These are phyloP conservation scores for Bombus haemorrhoidalis DNA, from an alignment of 1,140 invertebrate genomes.

Conservation along the genomic window DNA sequence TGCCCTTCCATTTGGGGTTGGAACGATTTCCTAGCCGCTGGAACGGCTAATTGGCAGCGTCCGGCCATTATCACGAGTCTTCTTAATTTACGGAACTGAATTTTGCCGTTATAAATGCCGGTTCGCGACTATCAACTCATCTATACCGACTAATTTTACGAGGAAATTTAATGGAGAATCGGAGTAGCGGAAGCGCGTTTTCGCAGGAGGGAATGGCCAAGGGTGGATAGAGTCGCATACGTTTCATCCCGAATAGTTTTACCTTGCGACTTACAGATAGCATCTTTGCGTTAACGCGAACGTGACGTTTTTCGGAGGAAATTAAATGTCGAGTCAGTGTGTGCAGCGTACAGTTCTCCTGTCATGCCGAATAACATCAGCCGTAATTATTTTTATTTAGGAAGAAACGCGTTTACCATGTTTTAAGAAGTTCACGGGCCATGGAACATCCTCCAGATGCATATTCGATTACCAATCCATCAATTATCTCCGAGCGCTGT, in stretches of 20 bases:
- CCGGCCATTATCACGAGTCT: conserved; percentile 4
- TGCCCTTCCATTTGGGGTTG: neutral
- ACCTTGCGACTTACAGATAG: conserved; percentile 38
- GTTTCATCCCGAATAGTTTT: conserved; percentile 24
- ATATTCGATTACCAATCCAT: neutral
- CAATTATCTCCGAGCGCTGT: neutral
- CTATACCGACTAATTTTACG: conserved; percentile 8
- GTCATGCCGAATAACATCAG: conserved; percentile 2
- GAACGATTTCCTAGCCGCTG: neutral
- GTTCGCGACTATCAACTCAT: conserved; percentile 7
- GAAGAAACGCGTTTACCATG: conserved; percentile 7
- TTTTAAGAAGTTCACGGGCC: neutral
- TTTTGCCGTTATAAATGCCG: neutral
- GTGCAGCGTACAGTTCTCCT: neutral
- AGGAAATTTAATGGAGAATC: conserved; percentile 43
- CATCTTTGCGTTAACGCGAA: conserved; percentile 21
- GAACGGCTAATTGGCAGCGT: conserved; percentile 26
- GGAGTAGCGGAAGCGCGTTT: conserved; percentile 8
- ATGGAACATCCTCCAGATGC: neutral
- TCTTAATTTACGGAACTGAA: conserved; percentile 18
- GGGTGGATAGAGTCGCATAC: neutral
- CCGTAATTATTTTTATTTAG: conserved; percentile 47
- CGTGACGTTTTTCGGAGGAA: conserved; percentile 28
- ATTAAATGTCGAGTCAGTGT: conserved; percentile 44
- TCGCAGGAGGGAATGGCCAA: neutral